Evolutionary conservation across 2,113 vertebrate genomes (phyloP).

Genomic region (Poecilia latipinna): DNA sequence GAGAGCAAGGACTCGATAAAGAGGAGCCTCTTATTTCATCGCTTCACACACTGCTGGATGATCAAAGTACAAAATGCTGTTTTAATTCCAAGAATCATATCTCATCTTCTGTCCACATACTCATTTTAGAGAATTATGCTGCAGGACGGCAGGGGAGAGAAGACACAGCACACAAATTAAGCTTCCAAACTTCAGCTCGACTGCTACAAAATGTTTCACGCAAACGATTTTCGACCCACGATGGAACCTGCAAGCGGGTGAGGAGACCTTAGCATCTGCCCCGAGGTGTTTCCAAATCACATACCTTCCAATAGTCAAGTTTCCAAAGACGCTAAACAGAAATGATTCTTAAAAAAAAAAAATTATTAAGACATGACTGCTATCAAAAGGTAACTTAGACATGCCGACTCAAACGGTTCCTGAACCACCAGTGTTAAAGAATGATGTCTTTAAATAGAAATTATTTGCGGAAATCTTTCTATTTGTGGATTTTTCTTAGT

Average conservation of each 20-base stretch:
- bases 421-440: neutral
- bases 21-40: conserved; percentile 65
- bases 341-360: neutral
- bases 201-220: neutral
- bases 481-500: too few relatives aligned
- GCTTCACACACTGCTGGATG: conserved; percentile 61
- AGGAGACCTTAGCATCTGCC: neutral
- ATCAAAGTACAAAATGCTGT: conserved; percentile 78
- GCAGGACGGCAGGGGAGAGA: conserved; percentile 52
- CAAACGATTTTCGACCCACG: conserved; percentile 5
- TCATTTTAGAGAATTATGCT: conserved; percentile 73
- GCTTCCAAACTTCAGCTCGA: conserved; percentile 2
- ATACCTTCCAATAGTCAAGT: neutral
- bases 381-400: neutral
- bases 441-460: neutral
- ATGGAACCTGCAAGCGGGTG: neutral
- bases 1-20: conserved; percentile 65
- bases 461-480: too few relatives aligned
- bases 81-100: conserved; percentile 79
- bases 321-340: neutral
- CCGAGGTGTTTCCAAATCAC: neutral
- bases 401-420: neutral
- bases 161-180: conserved; percentile 4
- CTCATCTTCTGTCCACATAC: conserved; percentile 74
- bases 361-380: neutral